Evolutionary conservation across 2,888 invertebrate genomes (phyloP), one percentile per base, ranked within the genome.

Genomic region (Agrochola lychnidis): DNA sequence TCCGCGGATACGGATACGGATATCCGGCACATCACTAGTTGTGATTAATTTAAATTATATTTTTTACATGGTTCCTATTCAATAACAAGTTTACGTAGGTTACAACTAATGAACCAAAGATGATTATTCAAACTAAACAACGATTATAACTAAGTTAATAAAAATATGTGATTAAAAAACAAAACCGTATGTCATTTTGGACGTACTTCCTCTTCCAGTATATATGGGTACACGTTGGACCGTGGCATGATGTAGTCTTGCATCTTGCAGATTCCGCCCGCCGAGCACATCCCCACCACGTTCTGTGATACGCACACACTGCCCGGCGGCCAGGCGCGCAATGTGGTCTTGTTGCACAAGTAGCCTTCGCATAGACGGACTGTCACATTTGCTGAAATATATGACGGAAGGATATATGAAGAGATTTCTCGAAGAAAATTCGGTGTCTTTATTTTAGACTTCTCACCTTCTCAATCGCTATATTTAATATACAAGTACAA

Each of bases 291-390:
- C 19, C 95, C 96, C 10, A 96, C 94, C 0, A 82, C 79, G 83
- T 94, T 94, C n/a, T 80, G 89, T 0, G 93, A 85, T 2, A 96
- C 93, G 76, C 96, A 96, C 48, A 89, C 89, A 3, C 90, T 90
- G 40, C 94, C 94, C 6, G 86, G 78, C 0, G 87, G 66, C 96
- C 96, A 96, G 16, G 95, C 94, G 42, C 96, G 94, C 14, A 96
- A 9, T 12, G 79, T 78, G 0, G 63, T 61, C 1, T 66, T 16
- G 40, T 73, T 78, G 82, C 95, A 95, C 0, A n/a, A 14, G 67
- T 45, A n/a, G 1, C 57, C 83, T 7, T 83, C 81, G 86, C 95
- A 95, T 1, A 95, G 64, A 0, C 79, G 85, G 4, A 95, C 36
- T 0, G 94, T 90, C 30, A 93, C 82, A 85, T 94, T 94, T 1